phyloP scores from a whole-genome alignment of 2,113 vertebrate genomes.

The Numida meleagris region DNA sequence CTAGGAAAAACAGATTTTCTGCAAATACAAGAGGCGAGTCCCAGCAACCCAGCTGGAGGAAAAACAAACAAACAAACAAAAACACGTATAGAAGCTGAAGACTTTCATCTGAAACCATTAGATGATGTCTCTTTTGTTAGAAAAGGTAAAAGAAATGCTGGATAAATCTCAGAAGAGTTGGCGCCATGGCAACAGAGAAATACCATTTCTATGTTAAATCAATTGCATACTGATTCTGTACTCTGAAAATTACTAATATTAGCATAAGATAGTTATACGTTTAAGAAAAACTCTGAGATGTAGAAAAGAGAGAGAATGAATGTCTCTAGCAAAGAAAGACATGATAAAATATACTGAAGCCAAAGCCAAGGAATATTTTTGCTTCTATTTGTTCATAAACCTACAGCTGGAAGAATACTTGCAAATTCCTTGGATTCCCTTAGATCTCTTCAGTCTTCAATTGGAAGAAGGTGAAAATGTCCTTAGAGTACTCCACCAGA shows the following conservation, averaged over 20 bases:
- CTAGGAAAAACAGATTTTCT: neutral
- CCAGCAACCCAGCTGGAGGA: neutral
- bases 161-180: neutral
- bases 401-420: neutral
- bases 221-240: neutral
- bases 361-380: neutral
- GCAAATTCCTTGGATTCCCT: neutral
- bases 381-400: neutral
- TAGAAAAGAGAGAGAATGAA: slow-evolving; percentile 16
- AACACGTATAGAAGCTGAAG: neutral
- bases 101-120: neutral
- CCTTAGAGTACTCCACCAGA: neutral
- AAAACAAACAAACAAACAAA: no score
- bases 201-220: neutral
- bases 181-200: neutral
- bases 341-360: neutral
- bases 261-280: neutral
- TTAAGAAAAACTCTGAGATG: neutral
- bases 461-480: slow-evolving; percentile 2
- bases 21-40: neutral
- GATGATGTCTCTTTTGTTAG: neutral
- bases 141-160: neutral
- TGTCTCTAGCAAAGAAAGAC: neutral
- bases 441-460: neutral
- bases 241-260: neutral